phyloP scores from a whole-genome alignment of 2,797 vertebrate species.

The Pogonophryne albipinna region DNA sequence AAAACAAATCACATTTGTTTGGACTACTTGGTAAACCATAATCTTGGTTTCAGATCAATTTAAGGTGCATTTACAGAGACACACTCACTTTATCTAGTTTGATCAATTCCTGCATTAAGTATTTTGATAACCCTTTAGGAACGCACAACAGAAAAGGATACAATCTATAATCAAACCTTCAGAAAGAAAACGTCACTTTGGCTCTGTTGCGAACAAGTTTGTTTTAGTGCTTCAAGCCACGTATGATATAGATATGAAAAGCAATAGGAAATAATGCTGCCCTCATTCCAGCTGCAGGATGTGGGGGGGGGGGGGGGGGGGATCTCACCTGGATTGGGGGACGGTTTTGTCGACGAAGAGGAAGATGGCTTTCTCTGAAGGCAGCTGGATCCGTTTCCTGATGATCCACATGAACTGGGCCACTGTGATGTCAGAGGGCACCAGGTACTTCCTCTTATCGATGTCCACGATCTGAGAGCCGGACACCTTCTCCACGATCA shows the following conservation, averaged over 20 bases:
- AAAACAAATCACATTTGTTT: too few species aligned
- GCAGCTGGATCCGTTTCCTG: conserved; percentile 98
- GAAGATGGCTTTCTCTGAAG: conserved; percentile 99
- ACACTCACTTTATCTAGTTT: too few species aligned
- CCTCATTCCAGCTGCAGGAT: background rate
- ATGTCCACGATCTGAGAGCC: conserved; percentile 99
- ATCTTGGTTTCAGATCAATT: too few species aligned
- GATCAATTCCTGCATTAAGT: too few species aligned
- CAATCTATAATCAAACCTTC: background rate
- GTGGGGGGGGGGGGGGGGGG: too few species aligned
- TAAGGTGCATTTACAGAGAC: too few species aligned
- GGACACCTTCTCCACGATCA: conserved; percentile 98
- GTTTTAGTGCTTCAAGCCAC: too few species aligned
- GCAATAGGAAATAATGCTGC: background rate
- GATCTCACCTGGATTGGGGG: conserved; percentile 93
- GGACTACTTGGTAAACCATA: too few species aligned
- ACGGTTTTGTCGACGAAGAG: conserved; percentile 99
- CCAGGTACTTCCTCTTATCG: conserved; percentile 99
- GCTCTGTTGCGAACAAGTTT: background rate
- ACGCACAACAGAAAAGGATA: too few species aligned
- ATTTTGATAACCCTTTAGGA: too few species aligned
- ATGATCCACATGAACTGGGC: conserved; percentile 99
- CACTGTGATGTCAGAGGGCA: conserved; percentile 98
- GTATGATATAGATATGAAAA: background rate
- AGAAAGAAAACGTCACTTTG: background rate